Base-by-base conservation (phyloP, 2,797 vertebrate species). In the Myoxocephalus aenaeus region DNA sequence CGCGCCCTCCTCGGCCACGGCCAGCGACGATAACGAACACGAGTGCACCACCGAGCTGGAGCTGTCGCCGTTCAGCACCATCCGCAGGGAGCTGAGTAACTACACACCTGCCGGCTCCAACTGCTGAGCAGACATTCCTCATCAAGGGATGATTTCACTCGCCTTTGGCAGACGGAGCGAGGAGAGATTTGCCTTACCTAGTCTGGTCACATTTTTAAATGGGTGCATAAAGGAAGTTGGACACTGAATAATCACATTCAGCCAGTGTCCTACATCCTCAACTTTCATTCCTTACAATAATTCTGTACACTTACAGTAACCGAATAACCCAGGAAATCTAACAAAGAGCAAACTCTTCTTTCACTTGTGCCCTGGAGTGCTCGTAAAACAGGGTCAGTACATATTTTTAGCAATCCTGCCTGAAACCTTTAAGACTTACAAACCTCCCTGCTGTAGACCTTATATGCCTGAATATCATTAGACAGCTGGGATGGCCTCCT, bases 11-110 rank as follows among this genome's bases (percentile, higher is more conserved):
- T 99, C 98, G 1, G 96, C 97, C 2, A 96, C 96, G 12, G 97
- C 96, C 15, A 99, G 97, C 10, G 98, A 99, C 9, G 98, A 99
- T 91, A 98, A 99, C 81, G 98, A 99, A 92, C 97, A 98, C 3
- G 98, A 99, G 74, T 98, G 97, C 79, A 99, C 98, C 77, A 98
- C 98, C 0, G 98, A 99, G 83, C 95, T 99, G 73, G 98, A 99
- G 91, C 96, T 99, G 86, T 99, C 97, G 0, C 98, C 98, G 0
- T 99, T 99, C 93, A 99, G 98, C 86, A 99, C 97, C 72, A 98
- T 99, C 74, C 97, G 98, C 76, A 95, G 97, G 0, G 98, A 99
- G 91, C 97, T 98, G 94, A 98, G 98, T 48, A 97, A 97, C 74
- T 99, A 98, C 90, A 97, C 97, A 5, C 97, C 98, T 0, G 97